A percentile compares a stretch with the other conserved stretches of the same genome.
phyloP scores from a whole-genome alignment of 2,113 vertebrate genomes.

The Brachypodius melanocephalos region DNA sequence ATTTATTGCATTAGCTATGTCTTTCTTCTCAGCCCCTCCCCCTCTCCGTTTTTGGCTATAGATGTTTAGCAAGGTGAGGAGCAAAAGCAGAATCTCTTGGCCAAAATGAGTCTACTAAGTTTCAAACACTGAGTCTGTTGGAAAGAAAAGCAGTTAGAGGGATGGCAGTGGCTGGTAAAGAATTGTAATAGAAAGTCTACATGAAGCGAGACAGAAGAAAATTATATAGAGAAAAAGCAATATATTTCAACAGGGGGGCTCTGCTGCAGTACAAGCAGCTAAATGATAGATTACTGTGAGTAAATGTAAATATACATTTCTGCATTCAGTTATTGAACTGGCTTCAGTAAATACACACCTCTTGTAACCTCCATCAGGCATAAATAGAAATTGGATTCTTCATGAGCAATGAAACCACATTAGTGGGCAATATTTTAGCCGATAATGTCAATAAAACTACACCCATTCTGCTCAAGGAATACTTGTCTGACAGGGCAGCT shows the following conservation, averaged over 20 bases:
- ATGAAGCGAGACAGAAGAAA: neutral
- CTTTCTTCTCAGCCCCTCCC: neutral
- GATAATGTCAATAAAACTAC: neutral
- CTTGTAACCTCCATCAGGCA: neutral
- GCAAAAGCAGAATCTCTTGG: neutral
- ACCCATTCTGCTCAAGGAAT: neutral
- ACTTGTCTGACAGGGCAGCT: neutral
- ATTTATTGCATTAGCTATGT: neutral
- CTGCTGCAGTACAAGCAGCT: neutral
- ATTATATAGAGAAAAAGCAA: slow-evolving; percentile 7
- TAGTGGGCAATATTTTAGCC: neutral
- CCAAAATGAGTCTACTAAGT: neutral
- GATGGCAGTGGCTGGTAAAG: neutral
- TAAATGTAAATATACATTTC: slow-evolving; percentile 34
- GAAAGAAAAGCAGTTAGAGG: neutral
- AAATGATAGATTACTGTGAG: slow-evolving; percentile 28
- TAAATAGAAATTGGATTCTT: slow-evolving; percentile 41
- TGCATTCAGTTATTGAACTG: slow-evolving; percentile 32
- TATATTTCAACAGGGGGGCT: neutral
- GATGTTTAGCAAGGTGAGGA: neutral
- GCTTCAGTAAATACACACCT: neutral
- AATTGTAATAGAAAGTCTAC: neutral
- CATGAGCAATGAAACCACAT: neutral
- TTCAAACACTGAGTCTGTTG: neutral
- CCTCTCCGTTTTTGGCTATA: neutral